Base-by-base conservation (phyloP, 2,113 vertebrate genomes). In the Corvus moneduloides region DNA sequence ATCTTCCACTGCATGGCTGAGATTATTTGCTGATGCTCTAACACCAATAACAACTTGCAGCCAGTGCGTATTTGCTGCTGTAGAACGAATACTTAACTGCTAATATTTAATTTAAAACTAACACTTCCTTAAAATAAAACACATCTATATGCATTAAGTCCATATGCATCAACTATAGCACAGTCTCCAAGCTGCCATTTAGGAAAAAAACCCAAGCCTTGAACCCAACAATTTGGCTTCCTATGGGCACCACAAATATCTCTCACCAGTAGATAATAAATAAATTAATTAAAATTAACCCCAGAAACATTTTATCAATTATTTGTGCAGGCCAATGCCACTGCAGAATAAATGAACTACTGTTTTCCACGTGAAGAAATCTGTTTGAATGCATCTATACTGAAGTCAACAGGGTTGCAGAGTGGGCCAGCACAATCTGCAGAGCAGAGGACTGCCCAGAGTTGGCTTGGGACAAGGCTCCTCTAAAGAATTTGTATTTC, bases 71-170 rank as follows among this genome's bases (percentile, higher is more conserved):
- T 82, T 61, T 61, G 48, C 59, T 43, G 9, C 71, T 27, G 28
- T 23, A 91, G 55, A 94, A 79, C 3, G 61, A 94, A 90, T 85
- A 90, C 79, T 83, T 85, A 87, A 79, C 71, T 91, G 51, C 39
- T 95, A 81, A 91, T 54, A 78, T 91, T 94, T 78, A 91, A 95
- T 85, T 83, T 86, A 84, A 95, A 97, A 86, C 72, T 81, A 94
- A 94, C 84, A 76, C 81, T 61, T 95, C n/a, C 93, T 63, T 71
- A 94, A 97, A 96, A 89, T 76, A 94, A 88, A 88, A 28, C 55
- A 87, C 74, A 93, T 82, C 44, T 89, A 81, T 44, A 92, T 79
- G 82, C 58, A 84, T 64, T 74, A 90, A 86, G 72, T 66, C 85
- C 55, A 59, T 54, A 77, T 24, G 52, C 46, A 73, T 48, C 52